Conservation (phyloP, 1,140 invertebrate species). For the Diorhabda carinulata region DNA sequence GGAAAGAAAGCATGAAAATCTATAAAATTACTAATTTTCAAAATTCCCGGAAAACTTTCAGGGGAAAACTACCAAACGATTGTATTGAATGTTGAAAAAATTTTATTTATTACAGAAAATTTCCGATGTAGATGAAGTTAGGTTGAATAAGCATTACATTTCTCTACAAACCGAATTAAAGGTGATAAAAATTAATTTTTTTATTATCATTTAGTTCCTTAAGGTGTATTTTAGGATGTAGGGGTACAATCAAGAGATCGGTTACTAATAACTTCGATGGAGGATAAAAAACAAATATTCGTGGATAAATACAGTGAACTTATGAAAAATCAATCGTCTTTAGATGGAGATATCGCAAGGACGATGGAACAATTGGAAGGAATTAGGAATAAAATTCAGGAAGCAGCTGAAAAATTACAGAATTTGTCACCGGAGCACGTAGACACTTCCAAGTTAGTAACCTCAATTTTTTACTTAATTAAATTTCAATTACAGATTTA, state of each 20-base stretch:
- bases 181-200: neutral
- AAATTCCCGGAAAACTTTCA: neutral
- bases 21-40: no score
- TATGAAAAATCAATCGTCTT: conserved; percentile 44
- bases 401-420: conserved; percentile 35
- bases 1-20: no score
- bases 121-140: conserved; percentile 47
- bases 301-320: conserved; percentile 50
- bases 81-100: neutral
- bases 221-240: conserved; percentile 31
- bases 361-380: conserved; percentile 24
- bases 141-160: conserved; percentile 49
- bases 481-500: no score
- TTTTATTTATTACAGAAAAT: conserved; percentile 35
- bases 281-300: conserved; percentile 55
- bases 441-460: conserved; percentile 8
- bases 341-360: conserved; percentile 42
- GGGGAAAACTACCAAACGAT: neutral
- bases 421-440: conserved; percentile 50
- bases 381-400: conserved; percentile 29
- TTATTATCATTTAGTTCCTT: conserved; percentile 9
- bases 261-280: conserved; percentile 52
- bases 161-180: conserved; percentile 45
- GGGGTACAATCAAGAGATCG: conserved; percentile 48
- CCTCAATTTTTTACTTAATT: no score